A percentile compares a stretch with the other conserved stretches of the same genome.
Conservation (phyloP, 1,140 invertebrate genomes). For the Diplogasteroides magnus region DNA sequence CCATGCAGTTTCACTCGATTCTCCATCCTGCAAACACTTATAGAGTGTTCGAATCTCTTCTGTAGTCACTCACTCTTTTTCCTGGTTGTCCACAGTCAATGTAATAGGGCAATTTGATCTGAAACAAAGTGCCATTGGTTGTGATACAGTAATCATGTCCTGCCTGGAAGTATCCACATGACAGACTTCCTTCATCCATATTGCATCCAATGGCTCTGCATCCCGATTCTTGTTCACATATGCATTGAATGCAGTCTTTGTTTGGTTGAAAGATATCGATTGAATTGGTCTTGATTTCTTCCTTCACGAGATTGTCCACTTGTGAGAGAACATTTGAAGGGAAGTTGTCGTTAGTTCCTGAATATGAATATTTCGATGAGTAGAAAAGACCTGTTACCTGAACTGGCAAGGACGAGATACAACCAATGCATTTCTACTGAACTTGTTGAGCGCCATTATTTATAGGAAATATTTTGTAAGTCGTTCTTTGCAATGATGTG, state of each 20-base stretch:
- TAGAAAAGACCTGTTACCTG: no score
- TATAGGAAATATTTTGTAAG: no score
- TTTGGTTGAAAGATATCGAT: no score
- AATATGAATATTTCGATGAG: no score
- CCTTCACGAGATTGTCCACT: no score
- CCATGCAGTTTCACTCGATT: slow-evolving; percentile 14
- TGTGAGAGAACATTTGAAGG: no score
- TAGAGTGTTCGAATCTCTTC: not conserved
- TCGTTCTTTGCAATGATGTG: no score
- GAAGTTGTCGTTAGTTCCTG: no score
- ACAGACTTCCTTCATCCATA: slow-evolving; percentile 47
- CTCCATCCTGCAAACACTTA: not conserved
- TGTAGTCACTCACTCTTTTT: not conserved
- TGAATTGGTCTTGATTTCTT: no score
- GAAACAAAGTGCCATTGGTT: slow-evolving; percentile 10
- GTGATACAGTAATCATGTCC: slow-evolving; percentile 43
- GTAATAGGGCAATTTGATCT: slow-evolving; percentile 51
- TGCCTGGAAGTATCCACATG: slow-evolving; percentile 55
- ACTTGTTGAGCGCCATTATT: no score
- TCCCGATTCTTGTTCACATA: slow-evolving; percentile 42
- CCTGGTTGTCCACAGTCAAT: slow-evolving; percentile 46
- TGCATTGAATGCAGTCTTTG: slow-evolving; percentile 32
- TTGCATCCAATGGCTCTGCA: slow-evolving; percentile 49
- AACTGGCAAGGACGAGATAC: no score
- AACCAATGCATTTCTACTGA: no score